Conservation (phyloP, 2,888 invertebrate genomes). For the Erpobdella octoculata region DNA sequence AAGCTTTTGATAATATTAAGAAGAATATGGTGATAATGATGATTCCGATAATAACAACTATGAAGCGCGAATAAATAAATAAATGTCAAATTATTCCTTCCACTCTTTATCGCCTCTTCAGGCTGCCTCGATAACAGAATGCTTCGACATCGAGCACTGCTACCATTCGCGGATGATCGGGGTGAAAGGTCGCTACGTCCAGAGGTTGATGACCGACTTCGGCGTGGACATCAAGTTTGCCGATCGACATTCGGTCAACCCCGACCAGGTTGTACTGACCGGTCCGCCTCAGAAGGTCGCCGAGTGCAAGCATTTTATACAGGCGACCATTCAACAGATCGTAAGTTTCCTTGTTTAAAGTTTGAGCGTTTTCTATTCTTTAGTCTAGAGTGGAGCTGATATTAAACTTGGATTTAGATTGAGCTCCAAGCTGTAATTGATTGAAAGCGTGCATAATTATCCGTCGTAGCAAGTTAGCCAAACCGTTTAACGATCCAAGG, state of each 20-base stretch:
- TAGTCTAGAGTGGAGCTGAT: too few species aligned
- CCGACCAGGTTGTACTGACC: not conserved
- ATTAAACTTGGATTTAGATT: too few species aligned
- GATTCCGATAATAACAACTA: too few species aligned
- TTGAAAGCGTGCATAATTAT: too few species aligned
- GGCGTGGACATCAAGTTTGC: constrained; percentile 12
- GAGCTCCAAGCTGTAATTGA: not conserved
- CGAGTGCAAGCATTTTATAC: not conserved
- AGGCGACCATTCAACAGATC: not conserved
- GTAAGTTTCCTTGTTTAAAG: not conserved
- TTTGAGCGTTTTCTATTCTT: not conserved
- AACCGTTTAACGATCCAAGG: too few species aligned
- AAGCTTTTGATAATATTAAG: too few species aligned
- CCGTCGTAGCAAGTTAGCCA: too few species aligned
- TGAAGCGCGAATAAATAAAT: too few species aligned
- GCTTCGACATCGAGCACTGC: constrained; percentile 2
- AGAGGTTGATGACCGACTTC: not conserved
- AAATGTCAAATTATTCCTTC: too few species aligned
- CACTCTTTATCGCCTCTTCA: not conserved
- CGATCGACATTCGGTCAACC: not conserved
- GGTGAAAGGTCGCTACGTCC: constrained; percentile 1
- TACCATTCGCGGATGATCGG: constrained; percentile 18
- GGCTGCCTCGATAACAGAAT: not conserved
- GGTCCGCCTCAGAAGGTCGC: not conserved
- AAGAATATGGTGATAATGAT: too few species aligned